phyloP scores from a whole-genome alignment of 2,888 invertebrate genomes.

The Drosophila anomalata region DNA sequence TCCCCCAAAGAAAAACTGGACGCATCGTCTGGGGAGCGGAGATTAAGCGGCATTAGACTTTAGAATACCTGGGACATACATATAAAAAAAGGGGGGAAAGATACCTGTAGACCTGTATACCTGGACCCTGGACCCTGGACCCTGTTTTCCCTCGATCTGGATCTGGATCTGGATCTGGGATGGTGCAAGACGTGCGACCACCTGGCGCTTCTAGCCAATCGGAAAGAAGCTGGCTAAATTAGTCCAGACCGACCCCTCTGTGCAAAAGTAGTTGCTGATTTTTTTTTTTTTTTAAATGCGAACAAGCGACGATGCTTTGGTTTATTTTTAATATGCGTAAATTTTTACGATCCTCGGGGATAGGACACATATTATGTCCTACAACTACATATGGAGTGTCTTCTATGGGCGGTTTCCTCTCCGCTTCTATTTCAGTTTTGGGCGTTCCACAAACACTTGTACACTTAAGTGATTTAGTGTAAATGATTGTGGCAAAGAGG shows the following conservation, averaged over 20 bases:
- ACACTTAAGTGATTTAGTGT: slow-evolving; percentile 79
- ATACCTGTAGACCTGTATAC: too few species aligned
- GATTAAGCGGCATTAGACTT: slow-evolving; percentile 61
- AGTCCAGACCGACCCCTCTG: slow-evolving; percentile 53
- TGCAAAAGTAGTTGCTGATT: slow-evolving; percentile 46
- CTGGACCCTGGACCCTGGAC: neutral
- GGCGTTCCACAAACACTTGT: slow-evolving; percentile 67
- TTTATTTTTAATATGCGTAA: slow-evolving; percentile 78
- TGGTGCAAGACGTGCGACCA: slow-evolving; percentile 77
- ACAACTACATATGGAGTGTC: slow-evolving; percentile 27
- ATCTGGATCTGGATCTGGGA: neutral
- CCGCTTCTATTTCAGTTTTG: slow-evolving; percentile 26
- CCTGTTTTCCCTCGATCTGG: neutral
- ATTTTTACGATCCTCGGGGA: slow-evolving; percentile 69
- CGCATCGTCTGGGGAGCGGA: slow-evolving; percentile 47
- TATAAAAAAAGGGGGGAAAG: neutral
- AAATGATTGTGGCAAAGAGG: slow-evolving; percentile 76
- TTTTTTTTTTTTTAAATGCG: slow-evolving; percentile 27
- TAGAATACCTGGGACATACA: slow-evolving; percentile 3
- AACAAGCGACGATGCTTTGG: slow-evolving; percentile 17
- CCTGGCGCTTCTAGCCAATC: slow-evolving; percentile 82
- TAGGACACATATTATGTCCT: neutral
- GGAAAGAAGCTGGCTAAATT: slow-evolving; percentile 78
- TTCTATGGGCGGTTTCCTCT: slow-evolving; percentile 47
- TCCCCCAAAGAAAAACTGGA: slow-evolving; percentile 28